phyloP scores from a whole-genome alignment of 2,888 invertebrate species.

The Noctua janthe region DNA sequence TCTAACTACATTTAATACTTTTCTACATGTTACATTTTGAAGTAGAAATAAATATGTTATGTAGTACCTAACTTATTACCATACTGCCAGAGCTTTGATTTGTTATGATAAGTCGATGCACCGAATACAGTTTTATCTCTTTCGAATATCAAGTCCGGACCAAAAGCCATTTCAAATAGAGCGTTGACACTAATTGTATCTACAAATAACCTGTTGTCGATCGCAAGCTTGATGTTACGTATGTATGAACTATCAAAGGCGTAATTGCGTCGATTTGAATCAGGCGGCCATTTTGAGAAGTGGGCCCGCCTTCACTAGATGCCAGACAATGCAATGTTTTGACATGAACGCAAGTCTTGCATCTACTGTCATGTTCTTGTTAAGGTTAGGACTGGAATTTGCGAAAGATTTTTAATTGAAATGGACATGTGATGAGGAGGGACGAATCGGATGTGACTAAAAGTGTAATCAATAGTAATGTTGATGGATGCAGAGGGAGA shows the following conservation, averaged over 20 bases:
- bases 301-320: constrained; percentile 61
- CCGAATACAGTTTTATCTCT: constrained; percentile 33
- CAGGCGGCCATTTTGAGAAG: constrained; percentile 65
- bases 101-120: background rate
- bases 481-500: background rate
- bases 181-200: constrained; percentile 49
- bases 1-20: too few relatives aligned
- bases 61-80: background rate
- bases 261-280: constrained; percentile 60
- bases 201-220: constrained; percentile 51
- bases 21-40: too few relatives aligned
- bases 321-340: constrained; percentile 69
- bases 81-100: background rate
- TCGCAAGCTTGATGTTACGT: constrained; percentile 39
- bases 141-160: constrained; percentile 15
- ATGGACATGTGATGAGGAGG: background rate
- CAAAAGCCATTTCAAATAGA: constrained; percentile 34
- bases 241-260: constrained; percentile 52
- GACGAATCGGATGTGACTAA: background rate
- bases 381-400: constrained; percentile 29
- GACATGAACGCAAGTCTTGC: constrained; percentile 36
- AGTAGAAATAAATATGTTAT: too few relatives aligned
- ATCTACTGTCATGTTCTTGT: constrained; percentile 34
- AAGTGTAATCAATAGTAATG: background rate
- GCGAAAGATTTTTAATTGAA: background rate